Conservation (phyloP, 2,888 invertebrate genomes). For the Dioctria rufipes region DNA sequence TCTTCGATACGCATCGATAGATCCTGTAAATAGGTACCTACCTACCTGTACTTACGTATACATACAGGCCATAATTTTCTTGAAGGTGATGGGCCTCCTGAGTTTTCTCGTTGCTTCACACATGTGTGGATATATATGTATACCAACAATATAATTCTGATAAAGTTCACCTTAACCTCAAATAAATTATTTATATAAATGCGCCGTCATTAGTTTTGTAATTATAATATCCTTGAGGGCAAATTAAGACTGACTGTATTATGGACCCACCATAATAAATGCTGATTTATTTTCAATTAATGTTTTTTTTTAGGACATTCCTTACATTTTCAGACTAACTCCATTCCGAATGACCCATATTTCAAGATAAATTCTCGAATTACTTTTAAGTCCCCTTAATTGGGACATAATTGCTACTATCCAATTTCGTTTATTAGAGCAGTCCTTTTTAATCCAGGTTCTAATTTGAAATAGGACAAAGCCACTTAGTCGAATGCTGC, state of each 20-base stretch:
- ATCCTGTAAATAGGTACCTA: no score
- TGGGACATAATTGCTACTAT: neutral
- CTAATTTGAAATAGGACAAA: neutral
- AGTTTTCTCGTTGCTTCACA: neutral
- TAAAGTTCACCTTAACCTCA: constrained; percentile 6
- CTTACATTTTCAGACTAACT: neutral
- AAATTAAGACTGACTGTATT: constrained; percentile 7
- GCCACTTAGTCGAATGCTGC: neutral
- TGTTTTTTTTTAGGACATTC: neutral
- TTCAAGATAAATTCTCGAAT: neutral
- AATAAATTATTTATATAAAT: constrained; percentile 33
- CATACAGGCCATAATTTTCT: neutral
- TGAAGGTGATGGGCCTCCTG: neutral
- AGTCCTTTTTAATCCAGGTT: neutral
- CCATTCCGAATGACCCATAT: constrained; percentile 4
- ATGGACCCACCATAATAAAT: constrained; percentile 5
- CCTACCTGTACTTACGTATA: neutral
- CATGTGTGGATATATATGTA: neutral
- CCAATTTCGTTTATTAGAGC: neutral
- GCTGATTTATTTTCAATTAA: neutral
- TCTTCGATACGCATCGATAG: constrained; percentile 8
- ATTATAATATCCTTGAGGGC: constrained; percentile 18
- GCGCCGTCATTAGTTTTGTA: constrained; percentile 17
- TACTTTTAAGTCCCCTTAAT: constrained; percentile 21
- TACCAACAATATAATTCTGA: no score